Evolutionary conservation across 2,113 vertebrate species (phyloP), one percentile per base, ranked within the genome.

Genomic region (Narcine bancroftii): DNA sequence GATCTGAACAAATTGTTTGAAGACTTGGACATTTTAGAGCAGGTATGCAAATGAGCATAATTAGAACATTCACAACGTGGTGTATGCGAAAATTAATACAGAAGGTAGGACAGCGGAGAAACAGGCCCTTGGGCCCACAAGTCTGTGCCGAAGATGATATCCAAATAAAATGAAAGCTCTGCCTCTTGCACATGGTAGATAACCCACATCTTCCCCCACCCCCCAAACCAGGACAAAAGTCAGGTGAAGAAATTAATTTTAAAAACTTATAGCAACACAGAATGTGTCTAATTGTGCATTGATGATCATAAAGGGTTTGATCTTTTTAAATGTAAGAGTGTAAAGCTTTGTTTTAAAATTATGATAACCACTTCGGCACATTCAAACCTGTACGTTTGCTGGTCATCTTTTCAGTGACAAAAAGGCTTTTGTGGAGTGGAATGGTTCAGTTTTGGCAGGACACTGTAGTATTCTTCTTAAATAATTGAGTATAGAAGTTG

Each of bases 21-120:
- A 65, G 95, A 96, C 66, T 98, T 98, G 93, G 94, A 93, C 93
- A 95, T 95, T 4, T 95, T 99, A 66, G 98, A 99, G 94, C 96
- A 97, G 96, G 98, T 99, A 96, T 69, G 93, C 72, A 56, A 93
- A 69, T 26, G 26, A 50, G 85, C 13, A 65, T 21, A 39, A 39
- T 65, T 3, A 65, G n/a, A 24, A 53, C 19, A 19, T 66, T 19
- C 85, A 42, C n/a, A 83, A 56, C n/a, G n/a, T 56, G 50, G 29
- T 85, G 50, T n/a, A n/a, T 33, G 11, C 50, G 11, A 56, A 26
- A 81, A 81, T 71, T 33, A 26, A 4, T 17, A 39, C 2, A 19
- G 81, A 36, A n/a, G n/a, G n/a, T n/a, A n/a, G n/a, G n/a, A n/a
- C n/a, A n/a, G n/a, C n/a, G n/a, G n/a, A n/a, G n/a, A n/a, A n/a